Percentiles rank a stretch among this genome's conserved stretches.
Evolutionary conservation across 2,888 invertebrate genomes (phyloP).

Genomic region (Endomychus coccineus): DNA sequence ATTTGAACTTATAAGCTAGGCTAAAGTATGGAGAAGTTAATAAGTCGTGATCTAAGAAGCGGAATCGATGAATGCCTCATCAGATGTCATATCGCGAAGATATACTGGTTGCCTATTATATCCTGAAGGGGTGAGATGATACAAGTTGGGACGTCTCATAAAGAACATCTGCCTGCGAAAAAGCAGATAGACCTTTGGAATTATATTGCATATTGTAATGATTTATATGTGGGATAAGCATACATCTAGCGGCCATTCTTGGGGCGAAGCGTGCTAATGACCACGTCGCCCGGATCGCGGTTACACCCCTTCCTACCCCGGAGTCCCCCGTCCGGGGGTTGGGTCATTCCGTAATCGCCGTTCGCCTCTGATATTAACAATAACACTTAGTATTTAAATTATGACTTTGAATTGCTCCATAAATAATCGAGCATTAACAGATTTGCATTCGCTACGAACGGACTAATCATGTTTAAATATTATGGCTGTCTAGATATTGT

Average conservation of each 20-base stretch:
- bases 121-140: too few species aligned
- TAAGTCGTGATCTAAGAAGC: too few species aligned
- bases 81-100: too few species aligned
- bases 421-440: slow-evolving; percentile 45
- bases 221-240: slow-evolving; percentile 47
- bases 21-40: too few species aligned
- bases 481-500: slow-evolving; percentile 34
- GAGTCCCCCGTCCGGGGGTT: slow-evolving; percentile 21
- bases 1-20: too few species aligned
- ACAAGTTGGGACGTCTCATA: slow-evolving; percentile 32
- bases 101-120: too few species aligned
- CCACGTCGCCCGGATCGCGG: slow-evolving; percentile 44
- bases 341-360: slow-evolving; percentile 34
- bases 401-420: slow-evolving; percentile 46
- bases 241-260: slow-evolving; percentile 45
- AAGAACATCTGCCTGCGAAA: slow-evolving; percentile 47
- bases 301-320: slow-evolving; percentile 23
- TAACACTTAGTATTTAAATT: slow-evolving; percentile 47
- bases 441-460: slow-evolving; percentile 39
- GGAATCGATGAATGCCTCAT: too few species aligned
- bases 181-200: slow-evolving; percentile 45
- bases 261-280: slow-evolving; percentile 47
- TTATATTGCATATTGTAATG: slow-evolving; percentile 48
- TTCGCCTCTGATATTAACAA: slow-evolving; percentile 45
- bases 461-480: slow-evolving; percentile 42